Evolutionary conservation across 2,888 invertebrate species (phyloP), one percentile per base, ranked within the genome.

Genomic region (Polydrusus tereticollis): DNA sequence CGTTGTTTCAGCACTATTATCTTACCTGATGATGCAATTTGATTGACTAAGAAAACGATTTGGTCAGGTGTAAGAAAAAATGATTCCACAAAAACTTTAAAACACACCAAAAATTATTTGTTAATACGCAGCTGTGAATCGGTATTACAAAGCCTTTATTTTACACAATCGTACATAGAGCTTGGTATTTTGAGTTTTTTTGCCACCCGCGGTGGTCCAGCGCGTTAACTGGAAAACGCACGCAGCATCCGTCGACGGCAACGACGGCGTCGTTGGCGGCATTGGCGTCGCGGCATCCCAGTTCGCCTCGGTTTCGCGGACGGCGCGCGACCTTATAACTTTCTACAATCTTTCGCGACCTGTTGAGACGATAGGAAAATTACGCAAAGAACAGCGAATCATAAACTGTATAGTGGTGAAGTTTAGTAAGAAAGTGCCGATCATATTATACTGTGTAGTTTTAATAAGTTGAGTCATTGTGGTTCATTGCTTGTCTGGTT

Each of bases 191-290:
- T 16, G 0, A 57, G 16, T 20, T 36, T 45, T 43, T n/a, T 62
- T 45, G 20, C 14, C 21, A 36, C 50, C 41, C 23, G 36, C 18
- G 63, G 21, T 38, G 63, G 66, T 55, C 26, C 66, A 57, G 26
- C 57, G 63, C 57, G 64, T 38, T 33, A 65, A 55, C 50, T 58
- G 57, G 72, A 67, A 67, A 72, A 72, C 72, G 72, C 72, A 72
- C 72, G 72, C 72, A 72, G 72, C 72, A 41, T 67, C 65, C 66
- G 58, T 57, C 67, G 60, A 29, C 50, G 45, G 57, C 43, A 43
- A 47, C 50, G 14, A n/a, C 69, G 52, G 29, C 26, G 59, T 69
- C 45, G 20, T 38, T 59, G 38, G 29, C 23, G 62, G 69, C 36
- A 57, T 57, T 58, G 41, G 47, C 47, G 70, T 70, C 58, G 64